Conservation (phyloP, 2,888 invertebrate genomes). For the Axea sp. region DNA sequence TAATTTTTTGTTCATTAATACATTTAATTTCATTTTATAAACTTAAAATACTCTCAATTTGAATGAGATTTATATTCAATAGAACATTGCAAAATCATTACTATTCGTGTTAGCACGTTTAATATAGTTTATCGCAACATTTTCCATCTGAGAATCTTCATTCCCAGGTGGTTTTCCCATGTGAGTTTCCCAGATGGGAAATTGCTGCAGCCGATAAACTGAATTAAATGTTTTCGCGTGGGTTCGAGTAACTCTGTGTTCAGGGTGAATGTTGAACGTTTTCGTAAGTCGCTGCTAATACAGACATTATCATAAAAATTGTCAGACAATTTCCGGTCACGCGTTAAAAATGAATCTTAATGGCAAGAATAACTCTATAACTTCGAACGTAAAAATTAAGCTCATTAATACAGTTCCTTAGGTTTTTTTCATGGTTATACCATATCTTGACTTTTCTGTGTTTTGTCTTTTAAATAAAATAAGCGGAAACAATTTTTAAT, state of each 20-base stretch:
- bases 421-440: too few relatives aligned
- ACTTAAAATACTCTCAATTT: background rate
- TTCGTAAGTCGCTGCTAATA: slow-evolving; percentile 12
- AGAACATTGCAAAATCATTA: slow-evolving; percentile 28
- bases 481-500: too few relatives aligned
- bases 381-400: too few relatives aligned
- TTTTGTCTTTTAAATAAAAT: too few relatives aligned
- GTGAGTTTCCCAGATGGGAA: slow-evolving; percentile 44
- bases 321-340: slow-evolving; percentile 1
- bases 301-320: slow-evolving; percentile 33
- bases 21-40: background rate
- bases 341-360: background rate
- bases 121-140: slow-evolving; percentile 46
- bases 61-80: slow-evolving; percentile 2
- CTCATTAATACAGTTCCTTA: too few relatives aligned
- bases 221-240: slow-evolving; percentile 44
- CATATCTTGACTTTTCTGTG: background rate
- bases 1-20: too few relatives aligned
- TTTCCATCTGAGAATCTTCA: slow-evolving; percentile 32
- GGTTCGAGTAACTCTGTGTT: slow-evolving; percentile 8
- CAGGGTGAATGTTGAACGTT: slow-evolving; percentile 22
- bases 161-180: slow-evolving; percentile 38
- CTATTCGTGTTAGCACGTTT: slow-evolving; percentile 16
- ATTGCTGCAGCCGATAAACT: slow-evolving; percentile 45
- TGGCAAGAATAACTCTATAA: background rate